Conservation (phyloP, 2,113 vertebrate species). For the Callionymus lyra region DNA sequence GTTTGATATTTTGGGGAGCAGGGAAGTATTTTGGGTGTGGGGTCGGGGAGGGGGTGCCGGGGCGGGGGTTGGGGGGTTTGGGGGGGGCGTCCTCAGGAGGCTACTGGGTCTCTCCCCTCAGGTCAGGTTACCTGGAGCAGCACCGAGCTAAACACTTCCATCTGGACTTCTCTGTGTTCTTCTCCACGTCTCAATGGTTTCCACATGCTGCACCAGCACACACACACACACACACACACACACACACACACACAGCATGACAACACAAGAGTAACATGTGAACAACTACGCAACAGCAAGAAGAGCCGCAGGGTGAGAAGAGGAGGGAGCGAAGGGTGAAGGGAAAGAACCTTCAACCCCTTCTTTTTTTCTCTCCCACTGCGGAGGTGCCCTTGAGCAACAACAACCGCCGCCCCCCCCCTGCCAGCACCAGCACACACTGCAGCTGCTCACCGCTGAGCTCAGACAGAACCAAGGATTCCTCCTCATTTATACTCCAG, state of each 20-base stretch:
- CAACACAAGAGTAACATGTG: slow-evolving; percentile 6
- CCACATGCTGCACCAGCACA: slow-evolving; percentile 52
- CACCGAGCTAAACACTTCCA: slow-evolving; percentile 62
- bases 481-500: too few species aligned
- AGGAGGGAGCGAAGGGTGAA: neutral
- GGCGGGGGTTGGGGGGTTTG: slow-evolving; percentile 46
- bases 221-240: slow-evolving; percentile 30
- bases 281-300: neutral
- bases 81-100: slow-evolving; percentile 53
- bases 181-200: slow-evolving; percentile 56
- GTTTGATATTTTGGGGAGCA: slow-evolving; percentile 19
- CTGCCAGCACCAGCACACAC: too few species aligned
- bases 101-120: slow-evolving; percentile 41
- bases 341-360: neutral
- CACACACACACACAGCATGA: slow-evolving; percentile 16
- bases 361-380: too few species aligned
- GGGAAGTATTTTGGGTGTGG: slow-evolving; percentile 5
- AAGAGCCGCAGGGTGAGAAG: too few species aligned
- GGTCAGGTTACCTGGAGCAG: slow-evolving; percentile 56
- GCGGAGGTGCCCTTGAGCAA: too few species aligned
- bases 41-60: slow-evolving; percentile 42
- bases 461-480: too few species aligned
- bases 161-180: slow-evolving; percentile 43
- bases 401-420: too few species aligned
- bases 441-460: too few species aligned